phyloP scores from a whole-genome alignment of 1,140 invertebrate species.

The Zaprionus taronus region DNA sequence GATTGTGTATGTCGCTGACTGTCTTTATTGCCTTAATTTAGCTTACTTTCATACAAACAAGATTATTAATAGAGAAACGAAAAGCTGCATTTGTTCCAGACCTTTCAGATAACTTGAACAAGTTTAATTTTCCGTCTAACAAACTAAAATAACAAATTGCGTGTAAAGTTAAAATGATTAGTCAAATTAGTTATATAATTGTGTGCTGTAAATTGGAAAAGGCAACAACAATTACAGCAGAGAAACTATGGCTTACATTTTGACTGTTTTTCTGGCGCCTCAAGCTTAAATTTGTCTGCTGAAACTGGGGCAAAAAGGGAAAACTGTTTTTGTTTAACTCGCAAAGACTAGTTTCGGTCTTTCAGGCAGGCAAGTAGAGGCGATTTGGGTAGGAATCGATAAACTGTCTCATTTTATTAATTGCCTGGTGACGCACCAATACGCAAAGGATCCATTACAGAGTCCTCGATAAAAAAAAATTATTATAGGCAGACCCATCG shows the following conservation, averaged over 20 bases:
- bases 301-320: not conserved
- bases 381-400: not conserved
- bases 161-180: not conserved
- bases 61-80: conserved; percentile 43
- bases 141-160: not conserved
- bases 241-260: conserved; percentile 7
- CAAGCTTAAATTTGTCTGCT: not conserved
- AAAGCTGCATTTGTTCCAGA: not conserved
- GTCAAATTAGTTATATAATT: not conserved
- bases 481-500: not conserved
- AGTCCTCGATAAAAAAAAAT: not conserved
- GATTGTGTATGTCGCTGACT: not conserved
- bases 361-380: not conserved
- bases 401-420: not conserved
- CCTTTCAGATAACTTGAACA: not conserved
- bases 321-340: not conserved
- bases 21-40: conserved; percentile 28
- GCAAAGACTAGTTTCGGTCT: not conserved
- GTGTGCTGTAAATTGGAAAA: not conserved
- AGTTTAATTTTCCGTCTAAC: not conserved
- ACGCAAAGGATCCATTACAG: not conserved
- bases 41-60: conserved; percentile 38
- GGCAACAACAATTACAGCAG: not conserved
- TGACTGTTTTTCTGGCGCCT: not conserved
- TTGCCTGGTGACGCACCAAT: conserved; percentile 2